Base-by-base conservation (phyloP, 53 echinoderm and acorn worm genomes). In the Paracentrotus lividus region DNA sequence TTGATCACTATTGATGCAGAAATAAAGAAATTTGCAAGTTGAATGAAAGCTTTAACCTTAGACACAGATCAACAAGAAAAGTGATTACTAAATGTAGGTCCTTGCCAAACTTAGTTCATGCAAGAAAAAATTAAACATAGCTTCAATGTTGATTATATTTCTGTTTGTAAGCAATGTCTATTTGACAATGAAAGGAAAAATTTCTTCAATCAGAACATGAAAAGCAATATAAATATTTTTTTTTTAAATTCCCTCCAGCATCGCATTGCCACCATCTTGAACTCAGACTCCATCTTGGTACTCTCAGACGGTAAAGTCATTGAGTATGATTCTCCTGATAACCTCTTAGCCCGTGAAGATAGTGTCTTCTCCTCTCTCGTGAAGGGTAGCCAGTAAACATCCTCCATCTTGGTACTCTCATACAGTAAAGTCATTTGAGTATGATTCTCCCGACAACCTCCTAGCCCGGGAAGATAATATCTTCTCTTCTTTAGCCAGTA, bases 331-430 rank as follows among this genome's bases (percentile, higher is more conserved):
- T 77, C 96, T 33, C 98, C 98, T 13, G 98, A 96, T n/a, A 96
- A 94, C 24, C 91, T 98, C 33, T 94, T 98, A 49, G 94, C 86
- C 20, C 84, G 96, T 59, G 91, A 93, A n/a, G 93, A 95, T 93
- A 98, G 97, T 88, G 94, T 98, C 65, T 98, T 98, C 81, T 85
- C 98, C 55, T 98, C 98, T 13, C 85, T 98, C 16, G 98, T 98
- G 13, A 95, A 95, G 31, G 96, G 96, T 15, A 94, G 96, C 49
- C 90, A 96, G 53, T 97, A 78, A 72, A 42, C 8, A 61, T 33
- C 64, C 3, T 13, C 49, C 44, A 96, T 98, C 93, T 85, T 98
- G 93, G 96, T 95, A 3, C 91, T 98, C 51, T 67, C 94, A 66
- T 95, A 96, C 38, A 95, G 97, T 7, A 66, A 94, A 33, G 54